phyloP scores from a whole-genome alignment of 2,888 invertebrate genomes.

The Callinectes sapidus region DNA sequence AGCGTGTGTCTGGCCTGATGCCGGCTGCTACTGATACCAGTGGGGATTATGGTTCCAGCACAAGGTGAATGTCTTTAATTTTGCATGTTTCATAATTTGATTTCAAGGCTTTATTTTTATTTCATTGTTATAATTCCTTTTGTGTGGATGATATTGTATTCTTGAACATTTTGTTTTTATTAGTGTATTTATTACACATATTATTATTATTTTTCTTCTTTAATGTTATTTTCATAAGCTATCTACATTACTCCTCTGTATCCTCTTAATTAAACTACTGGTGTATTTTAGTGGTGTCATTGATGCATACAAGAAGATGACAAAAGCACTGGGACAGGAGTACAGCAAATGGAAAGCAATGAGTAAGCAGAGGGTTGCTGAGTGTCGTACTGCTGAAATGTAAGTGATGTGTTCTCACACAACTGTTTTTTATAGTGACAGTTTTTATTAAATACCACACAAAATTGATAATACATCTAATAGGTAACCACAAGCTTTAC shows the following conservation, averaged over 20 bases:
- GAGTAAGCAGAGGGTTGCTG: constrained; percentile 43
- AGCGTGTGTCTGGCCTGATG: not conserved
- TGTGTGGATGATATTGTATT: too few relatives aligned
- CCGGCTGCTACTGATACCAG: not conserved
- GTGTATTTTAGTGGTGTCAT: constrained; percentile 34
- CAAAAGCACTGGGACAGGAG: constrained; percentile 49
- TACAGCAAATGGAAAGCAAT: constrained; percentile 52
- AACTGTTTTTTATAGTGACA: too few relatives aligned
- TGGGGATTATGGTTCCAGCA: not conserved
- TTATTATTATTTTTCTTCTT: not conserved
- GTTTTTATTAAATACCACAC: too few relatives aligned
- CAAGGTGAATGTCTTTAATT: not conserved
- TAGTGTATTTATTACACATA: too few relatives aligned
- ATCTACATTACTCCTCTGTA: too few relatives aligned
- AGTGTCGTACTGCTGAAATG: constrained; percentile 52
- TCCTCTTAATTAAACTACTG: not conserved
- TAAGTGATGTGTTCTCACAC: not conserved
- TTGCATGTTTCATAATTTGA: not conserved
- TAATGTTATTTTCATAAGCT: too few relatives aligned
- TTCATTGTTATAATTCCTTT: too few relatives aligned
- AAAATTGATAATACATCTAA: too few relatives aligned
- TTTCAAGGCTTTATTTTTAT: too few relatives aligned
- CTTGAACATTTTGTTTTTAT: not conserved
- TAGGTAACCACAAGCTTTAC: too few relatives aligned
- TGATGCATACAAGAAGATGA: constrained; percentile 46